Evolutionary conservation across 2,888 invertebrate genomes (phyloP).

Genomic region (Spilosoma lubricipeda): DNA sequence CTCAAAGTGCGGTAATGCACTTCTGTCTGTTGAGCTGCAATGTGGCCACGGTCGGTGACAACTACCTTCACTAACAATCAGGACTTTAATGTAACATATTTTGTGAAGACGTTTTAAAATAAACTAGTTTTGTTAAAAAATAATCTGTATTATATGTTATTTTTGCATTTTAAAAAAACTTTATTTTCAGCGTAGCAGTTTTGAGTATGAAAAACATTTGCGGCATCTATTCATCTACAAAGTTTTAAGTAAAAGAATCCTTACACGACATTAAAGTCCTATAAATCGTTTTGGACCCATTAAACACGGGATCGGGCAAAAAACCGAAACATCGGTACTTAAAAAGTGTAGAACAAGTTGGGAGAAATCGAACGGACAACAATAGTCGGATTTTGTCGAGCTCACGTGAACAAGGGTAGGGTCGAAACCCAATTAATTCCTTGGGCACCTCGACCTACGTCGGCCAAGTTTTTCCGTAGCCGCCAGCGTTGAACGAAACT

Average conservation of each 20-base stretch:
- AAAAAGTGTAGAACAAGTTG: constrained; percentile 39
- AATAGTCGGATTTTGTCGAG: constrained; percentile 67
- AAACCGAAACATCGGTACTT: constrained; percentile 32
- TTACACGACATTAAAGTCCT: constrained; percentile 12
- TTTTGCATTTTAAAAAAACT: too few relatives aligned
- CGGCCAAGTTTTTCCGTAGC: constrained; percentile 62
- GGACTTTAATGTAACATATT: too few relatives aligned
- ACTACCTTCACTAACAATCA: too few relatives aligned
- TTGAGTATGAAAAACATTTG: not conserved
- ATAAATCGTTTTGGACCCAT: constrained; percentile 21
- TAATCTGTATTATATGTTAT: too few relatives aligned
- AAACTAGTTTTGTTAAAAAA: too few relatives aligned
- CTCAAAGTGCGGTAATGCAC: too few relatives aligned
- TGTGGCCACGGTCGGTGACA: too few relatives aligned
- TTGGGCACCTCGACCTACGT: constrained; percentile 57
- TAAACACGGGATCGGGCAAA: constrained; percentile 17
- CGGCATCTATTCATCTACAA: not conserved
- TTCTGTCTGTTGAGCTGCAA: too few relatives aligned
- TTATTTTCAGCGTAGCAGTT: too few relatives aligned
- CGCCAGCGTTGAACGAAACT: constrained; percentile 59
- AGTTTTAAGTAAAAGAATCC: not conserved
- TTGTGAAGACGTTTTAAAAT: too few relatives aligned
- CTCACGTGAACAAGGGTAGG: constrained; percentile 68
- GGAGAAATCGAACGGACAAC: constrained; percentile 61
- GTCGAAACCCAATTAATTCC: constrained; percentile 70